These are phyloP conservation scores for Syngnathus acus DNA, from an alignment of 2,797 vertebrate genomes.

Conservation along the genomic window DNA sequence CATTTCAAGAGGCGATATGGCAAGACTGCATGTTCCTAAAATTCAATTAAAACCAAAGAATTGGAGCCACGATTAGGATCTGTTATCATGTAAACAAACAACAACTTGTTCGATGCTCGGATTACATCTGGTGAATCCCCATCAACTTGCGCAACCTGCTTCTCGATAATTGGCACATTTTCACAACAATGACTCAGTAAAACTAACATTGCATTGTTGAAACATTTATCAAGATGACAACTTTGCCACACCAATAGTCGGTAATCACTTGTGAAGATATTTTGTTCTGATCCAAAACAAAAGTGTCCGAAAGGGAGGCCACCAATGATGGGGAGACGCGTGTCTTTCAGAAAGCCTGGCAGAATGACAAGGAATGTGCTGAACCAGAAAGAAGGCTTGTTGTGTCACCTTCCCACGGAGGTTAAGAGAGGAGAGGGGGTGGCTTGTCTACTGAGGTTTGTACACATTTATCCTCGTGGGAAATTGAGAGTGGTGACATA, in stretches of 20 bases:
- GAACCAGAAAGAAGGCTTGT: constrained; percentile 44
- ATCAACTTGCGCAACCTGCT: too few relatives aligned
- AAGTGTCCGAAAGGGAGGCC: not conserved
- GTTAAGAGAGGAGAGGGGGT: constrained; percentile 13
- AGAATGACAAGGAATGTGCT: constrained; percentile 48
- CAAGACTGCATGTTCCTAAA: not conserved
- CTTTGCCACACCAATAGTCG: not conserved
- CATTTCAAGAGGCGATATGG: not conserved
- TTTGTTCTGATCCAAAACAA: not conserved
- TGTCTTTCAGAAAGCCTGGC: constrained; percentile 17
- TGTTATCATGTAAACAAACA: too few relatives aligned
- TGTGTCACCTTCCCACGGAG: constrained; percentile 53
- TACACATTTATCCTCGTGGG: constrained; percentile 56
- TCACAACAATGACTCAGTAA: too few relatives aligned
- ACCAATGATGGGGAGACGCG: constrained; percentile 4
- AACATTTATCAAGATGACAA: too few relatives aligned
- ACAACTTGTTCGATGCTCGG: too few relatives aligned
- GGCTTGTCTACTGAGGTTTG: constrained; percentile 25
- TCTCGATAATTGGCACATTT: too few relatives aligned
- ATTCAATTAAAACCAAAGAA: not conserved
- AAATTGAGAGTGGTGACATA: constrained; percentile 50
- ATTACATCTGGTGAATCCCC: too few relatives aligned
- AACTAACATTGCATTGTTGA: too few relatives aligned
- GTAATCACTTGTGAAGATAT: not conserved
- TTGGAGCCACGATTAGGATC: too few relatives aligned